phyloP scores from a whole-genome alignment of 2,113 vertebrate species.

The Spea multiplicata region DNA sequence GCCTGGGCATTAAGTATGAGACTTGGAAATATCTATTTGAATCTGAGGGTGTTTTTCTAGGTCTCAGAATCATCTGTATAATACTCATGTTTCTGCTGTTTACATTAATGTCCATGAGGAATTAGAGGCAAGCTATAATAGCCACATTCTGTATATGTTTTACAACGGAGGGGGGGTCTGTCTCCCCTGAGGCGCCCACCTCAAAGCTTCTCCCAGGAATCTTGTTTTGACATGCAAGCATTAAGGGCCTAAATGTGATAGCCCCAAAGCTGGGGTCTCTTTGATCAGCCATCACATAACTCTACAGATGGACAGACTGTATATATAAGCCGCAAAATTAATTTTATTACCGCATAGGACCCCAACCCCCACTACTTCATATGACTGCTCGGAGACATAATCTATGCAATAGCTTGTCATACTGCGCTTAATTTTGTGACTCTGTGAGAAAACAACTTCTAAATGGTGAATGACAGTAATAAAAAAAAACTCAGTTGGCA shows the following conservation, averaged over 20 bases:
- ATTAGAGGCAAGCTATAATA: slow-evolving; percentile 73
- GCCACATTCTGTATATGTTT: slow-evolving; percentile 79
- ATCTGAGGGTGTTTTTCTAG: slow-evolving; percentile 17
- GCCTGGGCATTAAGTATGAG: neutral
- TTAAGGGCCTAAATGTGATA: slow-evolving; percentile 83
- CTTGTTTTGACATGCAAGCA: slow-evolving; percentile 85
- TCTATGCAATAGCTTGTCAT: slow-evolving; percentile 24
- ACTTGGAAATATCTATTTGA: slow-evolving; percentile 61
- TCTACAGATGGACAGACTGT: slow-evolving; percentile 75
- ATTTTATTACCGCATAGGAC: slow-evolving; percentile 71
- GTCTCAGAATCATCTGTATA: slow-evolving; percentile 56
- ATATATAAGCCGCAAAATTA: slow-evolving; percentile 81
- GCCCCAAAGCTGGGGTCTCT: slow-evolving; percentile 69
- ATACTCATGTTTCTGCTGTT: slow-evolving; percentile 68
- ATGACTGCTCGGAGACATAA: slow-evolving; percentile 11
- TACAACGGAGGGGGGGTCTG: slow-evolving; percentile 64
- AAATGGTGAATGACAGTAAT: neutral
- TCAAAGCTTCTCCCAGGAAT: slow-evolving; percentile 76
- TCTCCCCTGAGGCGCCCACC: slow-evolving; percentile 70
- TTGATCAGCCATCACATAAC: slow-evolving; percentile 78
- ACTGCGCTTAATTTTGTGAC: slow-evolving; percentile 6
- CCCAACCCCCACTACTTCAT: slow-evolving; percentile 31
- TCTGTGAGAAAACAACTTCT: neutral
- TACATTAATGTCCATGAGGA: slow-evolving; percentile 73
- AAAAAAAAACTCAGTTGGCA: neutral